Conservation (phyloP, 2,888 invertebrate species). For the Diplolepis rosae region DNA sequence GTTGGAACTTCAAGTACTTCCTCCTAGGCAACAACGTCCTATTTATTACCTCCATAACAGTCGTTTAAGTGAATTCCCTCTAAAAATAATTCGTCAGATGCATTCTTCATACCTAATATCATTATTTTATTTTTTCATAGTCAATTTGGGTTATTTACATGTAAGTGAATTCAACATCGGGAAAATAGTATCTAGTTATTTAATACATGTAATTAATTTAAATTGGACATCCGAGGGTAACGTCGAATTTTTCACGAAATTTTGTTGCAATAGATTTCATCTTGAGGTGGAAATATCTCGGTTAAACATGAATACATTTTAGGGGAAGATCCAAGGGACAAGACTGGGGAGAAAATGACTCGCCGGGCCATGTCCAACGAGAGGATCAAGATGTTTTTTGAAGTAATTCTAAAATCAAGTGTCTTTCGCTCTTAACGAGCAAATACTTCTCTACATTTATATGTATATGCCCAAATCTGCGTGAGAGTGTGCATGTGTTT, state of each 20-base stretch:
- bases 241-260: background rate
- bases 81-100: background rate
- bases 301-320: constrained; percentile 54
- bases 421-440: constrained; percentile 38
- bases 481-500: constrained; percentile 65
- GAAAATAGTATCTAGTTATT: background rate
- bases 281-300: background rate
- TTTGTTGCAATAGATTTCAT: background rate
- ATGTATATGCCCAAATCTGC: constrained; percentile 48
- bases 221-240: background rate
- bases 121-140: background rate
- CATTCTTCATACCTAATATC: background rate
- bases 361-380: constrained; percentile 92
- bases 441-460: constrained; percentile 40
- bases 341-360: constrained; percentile 84
- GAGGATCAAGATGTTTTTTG: constrained; percentile 95
- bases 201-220: background rate
- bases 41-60: constrained; percentile 39
- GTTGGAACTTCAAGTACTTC: background rate
- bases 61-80: background rate
- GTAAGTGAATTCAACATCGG: background rate
- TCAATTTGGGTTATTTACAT: background rate
- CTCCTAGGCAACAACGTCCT: constrained; percentile 10
- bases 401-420: constrained; percentile 78
- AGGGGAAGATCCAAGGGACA: constrained; percentile 77